Conservation (phyloP, 2,797 vertebrate genomes). For the Anolis apletophallus region DNA sequence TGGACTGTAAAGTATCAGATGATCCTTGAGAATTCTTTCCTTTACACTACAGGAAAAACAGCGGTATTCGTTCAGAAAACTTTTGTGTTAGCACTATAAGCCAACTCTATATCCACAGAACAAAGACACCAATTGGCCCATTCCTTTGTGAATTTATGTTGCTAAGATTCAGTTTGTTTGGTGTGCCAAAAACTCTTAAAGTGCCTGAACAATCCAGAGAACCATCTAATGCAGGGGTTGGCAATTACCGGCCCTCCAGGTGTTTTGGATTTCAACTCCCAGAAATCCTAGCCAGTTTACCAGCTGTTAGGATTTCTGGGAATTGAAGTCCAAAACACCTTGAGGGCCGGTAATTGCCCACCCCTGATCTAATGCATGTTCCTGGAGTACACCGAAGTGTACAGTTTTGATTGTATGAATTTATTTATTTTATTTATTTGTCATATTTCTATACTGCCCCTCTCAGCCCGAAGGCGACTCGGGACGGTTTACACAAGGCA, state of each 20-base stretch:
- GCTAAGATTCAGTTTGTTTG: background rate
- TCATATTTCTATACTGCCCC: no score
- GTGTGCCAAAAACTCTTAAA: background rate
- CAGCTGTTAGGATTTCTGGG: no score
- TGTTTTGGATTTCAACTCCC: no score
- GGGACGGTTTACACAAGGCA: no score
- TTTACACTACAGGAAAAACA: slow-evolving; percentile 74
- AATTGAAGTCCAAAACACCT: no score
- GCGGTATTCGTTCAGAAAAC: background rate
- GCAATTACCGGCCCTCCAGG: no score
- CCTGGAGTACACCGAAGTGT: background rate
- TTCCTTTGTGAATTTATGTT: background rate
- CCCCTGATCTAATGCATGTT: background rate
- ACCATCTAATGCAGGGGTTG: no score
- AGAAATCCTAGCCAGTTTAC: no score
- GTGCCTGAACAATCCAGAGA: no score
- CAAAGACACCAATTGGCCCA: background rate
- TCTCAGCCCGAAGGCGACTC: no score
- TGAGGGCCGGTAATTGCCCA: no score
- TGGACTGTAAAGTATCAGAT: slow-evolving; percentile 48
- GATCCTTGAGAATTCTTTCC: slow-evolving; percentile 71
- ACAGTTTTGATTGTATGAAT: background rate
- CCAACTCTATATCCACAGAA: background rate
- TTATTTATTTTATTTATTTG: no score
- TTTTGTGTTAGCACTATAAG: background rate